phyloP scores from a whole-genome alignment of 1,140 invertebrate genomes.

The Zaprionus taronus region DNA sequence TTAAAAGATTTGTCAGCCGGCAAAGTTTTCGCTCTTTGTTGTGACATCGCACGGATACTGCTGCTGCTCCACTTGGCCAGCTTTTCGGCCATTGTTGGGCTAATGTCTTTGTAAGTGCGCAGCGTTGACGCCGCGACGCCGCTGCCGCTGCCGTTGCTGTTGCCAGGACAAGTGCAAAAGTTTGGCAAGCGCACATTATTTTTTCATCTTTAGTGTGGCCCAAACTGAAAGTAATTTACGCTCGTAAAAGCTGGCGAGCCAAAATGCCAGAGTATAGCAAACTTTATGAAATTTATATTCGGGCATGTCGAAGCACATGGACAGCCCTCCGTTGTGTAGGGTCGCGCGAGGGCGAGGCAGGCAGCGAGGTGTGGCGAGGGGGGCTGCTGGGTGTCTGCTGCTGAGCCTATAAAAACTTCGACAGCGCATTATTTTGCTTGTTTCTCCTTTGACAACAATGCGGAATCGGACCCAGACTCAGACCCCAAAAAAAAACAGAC shows the following conservation, averaged over 20 bases:
- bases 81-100: slow-evolving; percentile 54
- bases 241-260: slow-evolving; percentile 80
- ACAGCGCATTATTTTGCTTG: slow-evolving; percentile 78
- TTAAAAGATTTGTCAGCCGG: slow-evolving; percentile 77
- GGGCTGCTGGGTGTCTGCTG: slow-evolving; percentile 55
- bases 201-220: slow-evolving; percentile 83
- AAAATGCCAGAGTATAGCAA: slow-evolving; percentile 67
- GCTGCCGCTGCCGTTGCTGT: not conserved
- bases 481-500: slow-evolving; percentile 9
- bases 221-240: slow-evolving; percentile 84
- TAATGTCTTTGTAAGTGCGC: slow-evolving; percentile 80
- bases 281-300: slow-evolving; percentile 83
- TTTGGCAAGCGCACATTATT: slow-evolving; percentile 82
- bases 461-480: slow-evolving; percentile 37
- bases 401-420: slow-evolving; percentile 79
- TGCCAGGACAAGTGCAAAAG: slow-evolving; percentile 67
- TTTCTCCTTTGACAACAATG: slow-evolving; percentile 81
- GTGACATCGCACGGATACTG: not conserved
- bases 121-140: slow-evolving; percentile 14
- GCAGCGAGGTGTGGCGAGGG: not conserved
- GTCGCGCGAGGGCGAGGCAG: not conserved
- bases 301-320: slow-evolving; percentile 42
- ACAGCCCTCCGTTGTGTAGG: not conserved
- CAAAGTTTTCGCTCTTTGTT: slow-evolving; percentile 54
- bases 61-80: slow-evolving; percentile 48